Conservation (phyloP, 2,113 vertebrate species). For the Delphinapterus leucas region DNA sequence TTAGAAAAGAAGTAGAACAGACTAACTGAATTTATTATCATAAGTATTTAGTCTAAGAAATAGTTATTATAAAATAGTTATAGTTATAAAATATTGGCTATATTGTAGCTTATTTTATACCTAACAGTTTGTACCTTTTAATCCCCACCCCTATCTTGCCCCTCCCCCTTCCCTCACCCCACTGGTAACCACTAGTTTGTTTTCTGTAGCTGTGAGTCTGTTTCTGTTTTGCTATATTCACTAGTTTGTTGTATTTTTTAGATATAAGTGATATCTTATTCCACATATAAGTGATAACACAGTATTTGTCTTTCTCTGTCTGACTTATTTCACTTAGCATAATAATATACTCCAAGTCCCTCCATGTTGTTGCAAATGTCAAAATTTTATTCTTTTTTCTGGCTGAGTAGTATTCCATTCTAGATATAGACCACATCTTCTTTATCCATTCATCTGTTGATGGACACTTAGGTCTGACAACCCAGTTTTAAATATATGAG, state of each 20-base stretch:
- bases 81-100: neutral
- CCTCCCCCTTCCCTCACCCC: neutral
- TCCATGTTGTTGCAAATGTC: neutral
- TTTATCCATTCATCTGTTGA: neutral
- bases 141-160: neutral
- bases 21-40: neutral
- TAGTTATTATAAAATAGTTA: too few relatives aligned
- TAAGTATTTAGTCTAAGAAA: neutral
- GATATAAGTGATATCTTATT: neutral
- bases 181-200: neutral
- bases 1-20: neutral
- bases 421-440: neutral
- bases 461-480: neutral
- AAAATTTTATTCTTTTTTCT: too few relatives aligned
- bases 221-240: neutral
- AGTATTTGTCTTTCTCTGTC: neutral
- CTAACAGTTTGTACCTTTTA: neutral
- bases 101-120: neutral
- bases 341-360: neutral
- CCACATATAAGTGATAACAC: neutral
- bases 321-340: neutral
- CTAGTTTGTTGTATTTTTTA: neutral
- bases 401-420: neutral
- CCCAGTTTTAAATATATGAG: neutral
- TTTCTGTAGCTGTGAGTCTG: neutral